These are phyloP conservation scores for Dorcus hopei DNA, from an alignment of 2,888 invertebrate genomes.

Conservation along the genomic window DNA sequence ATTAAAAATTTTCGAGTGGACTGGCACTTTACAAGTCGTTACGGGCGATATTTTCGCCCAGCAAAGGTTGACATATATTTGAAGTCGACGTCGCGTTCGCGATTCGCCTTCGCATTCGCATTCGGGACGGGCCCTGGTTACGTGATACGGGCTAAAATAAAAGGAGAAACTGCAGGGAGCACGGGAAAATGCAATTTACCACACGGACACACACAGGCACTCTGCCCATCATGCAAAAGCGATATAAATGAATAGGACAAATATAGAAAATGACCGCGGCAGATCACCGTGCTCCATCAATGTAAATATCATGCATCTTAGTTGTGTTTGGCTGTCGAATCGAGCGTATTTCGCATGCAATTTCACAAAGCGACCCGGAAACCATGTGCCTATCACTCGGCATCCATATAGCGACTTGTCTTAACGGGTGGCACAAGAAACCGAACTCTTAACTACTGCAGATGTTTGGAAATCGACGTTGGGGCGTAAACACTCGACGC, in stretches of 20 bases:
- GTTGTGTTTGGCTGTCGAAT: slow-evolving; percentile 13
- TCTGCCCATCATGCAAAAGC: slow-evolving; percentile 23
- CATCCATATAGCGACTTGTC: slow-evolving; percentile 44
- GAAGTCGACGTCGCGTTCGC: slow-evolving; percentile 9
- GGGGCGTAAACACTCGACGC: slow-evolving; percentile 16
- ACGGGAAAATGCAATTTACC: not conserved
- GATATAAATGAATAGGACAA: slow-evolving; percentile 32
- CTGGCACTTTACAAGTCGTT: slow-evolving; percentile 14
- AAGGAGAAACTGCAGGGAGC: not conserved
- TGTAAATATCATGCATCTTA: slow-evolving; percentile 19
- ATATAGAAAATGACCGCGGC: slow-evolving; percentile 34
- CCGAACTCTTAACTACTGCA: slow-evolving; percentile 19
- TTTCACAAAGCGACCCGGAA: slow-evolving; percentile 42
- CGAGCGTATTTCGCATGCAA: slow-evolving; percentile 8
- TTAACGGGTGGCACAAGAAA: slow-evolving; percentile 40
- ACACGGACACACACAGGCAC: slow-evolving; percentile 4
- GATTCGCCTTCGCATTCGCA: too few species aligned
- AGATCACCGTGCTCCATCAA: slow-evolving; percentile 20
- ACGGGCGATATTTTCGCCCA: slow-evolving; percentile 16
- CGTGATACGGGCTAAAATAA: slow-evolving; percentile 12
- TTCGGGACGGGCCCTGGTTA: slow-evolving; percentile 12
- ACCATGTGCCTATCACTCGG: slow-evolving; percentile 54
- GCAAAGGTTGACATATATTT: slow-evolving; percentile 22
- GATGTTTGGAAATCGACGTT: slow-evolving; percentile 21
- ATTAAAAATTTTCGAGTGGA: slow-evolving; percentile 11